Percentiles rank a stretch among this genome's conserved stretches.
Evolutionary conservation across 1,140 invertebrate species (phyloP).

Genomic region (Rhopalosiphum padi): DNA sequence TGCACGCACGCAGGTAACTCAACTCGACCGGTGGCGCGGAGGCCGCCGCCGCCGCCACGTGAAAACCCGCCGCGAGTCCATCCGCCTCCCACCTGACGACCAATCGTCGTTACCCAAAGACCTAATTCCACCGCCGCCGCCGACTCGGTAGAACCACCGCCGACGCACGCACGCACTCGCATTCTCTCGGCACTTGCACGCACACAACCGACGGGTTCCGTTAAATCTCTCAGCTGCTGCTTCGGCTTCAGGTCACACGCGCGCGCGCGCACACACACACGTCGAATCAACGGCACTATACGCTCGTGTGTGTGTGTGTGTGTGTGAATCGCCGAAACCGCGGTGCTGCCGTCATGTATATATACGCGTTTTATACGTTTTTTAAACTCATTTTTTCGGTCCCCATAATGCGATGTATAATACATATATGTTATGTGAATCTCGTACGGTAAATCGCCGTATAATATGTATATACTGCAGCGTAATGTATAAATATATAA

Average conservation of each 20-base stretch:
- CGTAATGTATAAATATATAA: too few species aligned
- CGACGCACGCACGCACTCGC: not conserved
- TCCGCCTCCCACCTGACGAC: slow-evolving; percentile 52
- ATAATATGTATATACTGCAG: not conserved
- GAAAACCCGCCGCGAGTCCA: slow-evolving; percentile 55
- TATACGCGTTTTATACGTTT: slow-evolving; percentile 22
- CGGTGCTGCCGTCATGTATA: not conserved
- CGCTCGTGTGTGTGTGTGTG: not conserved
- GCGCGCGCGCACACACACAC: not conserved
- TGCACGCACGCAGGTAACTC: slow-evolving; percentile 57
- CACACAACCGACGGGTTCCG: slow-evolving; percentile 50
- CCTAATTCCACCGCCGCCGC: slow-evolving; percentile 42
- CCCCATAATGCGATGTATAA: not conserved
- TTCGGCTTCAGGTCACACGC: slow-evolving; percentile 52
- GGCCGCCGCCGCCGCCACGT: slow-evolving; percentile 50
- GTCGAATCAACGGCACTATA: slow-evolving; percentile 19
- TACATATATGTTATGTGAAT: not conserved
- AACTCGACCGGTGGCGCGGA: slow-evolving; percentile 36
- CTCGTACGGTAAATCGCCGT: not conserved
- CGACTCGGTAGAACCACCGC: not conserved
- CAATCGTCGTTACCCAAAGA: slow-evolving; percentile 54
- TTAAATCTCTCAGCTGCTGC: slow-evolving; percentile 55
- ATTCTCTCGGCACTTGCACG: not conserved
- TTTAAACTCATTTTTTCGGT: slow-evolving; percentile 11
- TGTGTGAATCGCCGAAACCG: not conserved